Evolutionary conservation across 2,113 vertebrate genomes (phyloP).

Genomic region (Beaufortia kweichowensis): DNA sequence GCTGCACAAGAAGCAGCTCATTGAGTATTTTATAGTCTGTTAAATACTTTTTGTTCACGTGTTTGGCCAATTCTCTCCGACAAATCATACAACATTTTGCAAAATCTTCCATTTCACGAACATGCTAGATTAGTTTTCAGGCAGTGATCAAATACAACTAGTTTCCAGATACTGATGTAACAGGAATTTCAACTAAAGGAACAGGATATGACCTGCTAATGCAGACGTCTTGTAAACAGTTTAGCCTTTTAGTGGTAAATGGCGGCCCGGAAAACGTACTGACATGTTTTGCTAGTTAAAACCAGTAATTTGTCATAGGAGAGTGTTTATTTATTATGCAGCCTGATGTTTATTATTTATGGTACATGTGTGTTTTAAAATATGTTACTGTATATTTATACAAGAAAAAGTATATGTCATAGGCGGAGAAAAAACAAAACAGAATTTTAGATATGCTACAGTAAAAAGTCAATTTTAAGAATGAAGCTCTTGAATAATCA

Average conservation of each 20-base stretch:
- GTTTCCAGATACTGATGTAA: background rate
- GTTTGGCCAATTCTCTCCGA: constrained; percentile 19
- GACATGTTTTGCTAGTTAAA: background rate
- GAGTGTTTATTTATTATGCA: constrained; percentile 26
- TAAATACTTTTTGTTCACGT: background rate
- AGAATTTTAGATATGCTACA: too few species aligned
- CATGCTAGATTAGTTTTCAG: background rate
- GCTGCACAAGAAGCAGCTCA: background rate
- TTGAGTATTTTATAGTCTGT: background rate
- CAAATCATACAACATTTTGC: constrained; percentile 14
- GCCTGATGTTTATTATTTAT: background rate
- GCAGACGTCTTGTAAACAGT: constrained; percentile 35
- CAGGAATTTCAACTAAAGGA: background rate
- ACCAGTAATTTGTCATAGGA: constrained; percentile 28
- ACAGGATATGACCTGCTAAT: constrained; percentile 3
- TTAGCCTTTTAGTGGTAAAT: constrained; percentile 19
- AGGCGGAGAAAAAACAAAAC: too few species aligned
- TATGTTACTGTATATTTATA: too few species aligned
- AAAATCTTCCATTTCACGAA: background rate
- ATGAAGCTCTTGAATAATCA: too few species aligned
- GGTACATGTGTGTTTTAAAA: background rate
- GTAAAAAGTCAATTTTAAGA: too few species aligned
- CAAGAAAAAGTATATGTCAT: too few species aligned
- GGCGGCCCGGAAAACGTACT: background rate
- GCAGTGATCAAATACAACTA: constrained; percentile 7